Base-by-base conservation (phyloP, 2,888 invertebrate genomes). In the Sesia apiformis region DNA sequence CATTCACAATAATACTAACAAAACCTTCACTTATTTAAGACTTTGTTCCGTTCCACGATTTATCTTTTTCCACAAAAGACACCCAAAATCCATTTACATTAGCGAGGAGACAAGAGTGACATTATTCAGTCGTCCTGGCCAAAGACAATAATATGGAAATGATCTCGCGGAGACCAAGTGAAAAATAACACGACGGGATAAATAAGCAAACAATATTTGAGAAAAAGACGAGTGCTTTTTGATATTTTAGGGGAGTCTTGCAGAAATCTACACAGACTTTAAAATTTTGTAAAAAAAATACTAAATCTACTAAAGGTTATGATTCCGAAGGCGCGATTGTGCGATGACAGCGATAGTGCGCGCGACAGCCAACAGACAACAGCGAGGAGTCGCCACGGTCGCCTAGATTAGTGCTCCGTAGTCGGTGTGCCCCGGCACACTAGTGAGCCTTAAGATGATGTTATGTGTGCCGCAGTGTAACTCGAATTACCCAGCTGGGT, bases 101-200 rank as follows among this genome's bases (percentile, higher is more conserved):
- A 46, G n/a, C 46, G 46, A n/a, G 23, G 8, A 46, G 46, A 46
- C 46, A 46, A 46, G 46, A 46, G 46, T 46, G 46, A 46, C 46
- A 46, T 46, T 46, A 46, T 46, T 46, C 46, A 46, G 46, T 46
- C 46, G 46, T 56, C 49, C 50, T 52, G 54, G 52, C 54, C 51
- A 49, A 53, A 55, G 55, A 53, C 54, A 60, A 61, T 61, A 59
- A 59, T 60, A 62, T 62, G 62, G 57, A 60, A 58, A 60, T 62
- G 46, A 46, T 46, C 46, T 46, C 8, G 46, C 46, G 4, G 46
- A 46, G 46, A 46, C 46, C 46, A 23, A 46, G 46, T 46, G 46
- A 46, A 46, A 46, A 46, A 46, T 46, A 46, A 46, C 46, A 46
- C 46, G n/a, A n/a, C 4, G 46, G 46, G 46, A 46, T 46, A 46